These are phyloP conservation scores for Ormyrus rosae DNA, from an alignment of 2,888 invertebrate genomes.

Conservation along the genomic window DNA sequence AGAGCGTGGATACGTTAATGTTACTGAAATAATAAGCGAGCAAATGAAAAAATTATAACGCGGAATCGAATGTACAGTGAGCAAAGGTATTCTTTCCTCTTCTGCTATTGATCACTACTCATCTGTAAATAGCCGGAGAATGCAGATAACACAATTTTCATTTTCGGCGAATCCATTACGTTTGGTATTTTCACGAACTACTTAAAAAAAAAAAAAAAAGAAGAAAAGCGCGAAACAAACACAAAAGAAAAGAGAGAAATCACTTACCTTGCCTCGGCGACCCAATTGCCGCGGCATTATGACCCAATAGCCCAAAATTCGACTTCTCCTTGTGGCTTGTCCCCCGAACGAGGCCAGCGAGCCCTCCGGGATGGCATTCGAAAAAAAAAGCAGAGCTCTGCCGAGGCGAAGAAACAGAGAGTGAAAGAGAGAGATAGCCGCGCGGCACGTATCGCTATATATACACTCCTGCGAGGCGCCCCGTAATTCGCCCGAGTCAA, in stretches of 20 bases:
- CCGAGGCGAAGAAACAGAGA: neutral
- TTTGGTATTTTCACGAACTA: neutral
- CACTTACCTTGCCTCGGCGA: conserved; percentile 22
- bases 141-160: too few relatives aligned
- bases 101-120: too few relatives aligned
- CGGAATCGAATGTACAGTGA: too few relatives aligned
- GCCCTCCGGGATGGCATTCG: conserved; percentile 32
- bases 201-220: neutral
- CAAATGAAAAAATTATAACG: too few relatives aligned
- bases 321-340: conserved; percentile 27
- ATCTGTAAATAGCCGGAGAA: too few relatives aligned
- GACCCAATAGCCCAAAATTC: conserved; percentile 52
- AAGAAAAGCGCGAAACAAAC: neutral
- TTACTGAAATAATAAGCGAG: too few relatives aligned
- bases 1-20: too few relatives aligned
- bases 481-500: neutral
- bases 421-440: conserved; percentile 19
- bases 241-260: conserved; percentile 13
- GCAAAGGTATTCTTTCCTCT: too few relatives aligned
- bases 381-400: conserved; percentile 14
- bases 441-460: neutral
- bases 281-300: conserved; percentile 42
- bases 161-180: too few relatives aligned
- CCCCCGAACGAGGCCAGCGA: conserved; percentile 37
- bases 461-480: neutral